A percentile compares a stretch with the other conserved stretches of the same genome.
Conservation (phyloP, 2,888 invertebrate species). For the Sceliomorpha sp. region DNA sequence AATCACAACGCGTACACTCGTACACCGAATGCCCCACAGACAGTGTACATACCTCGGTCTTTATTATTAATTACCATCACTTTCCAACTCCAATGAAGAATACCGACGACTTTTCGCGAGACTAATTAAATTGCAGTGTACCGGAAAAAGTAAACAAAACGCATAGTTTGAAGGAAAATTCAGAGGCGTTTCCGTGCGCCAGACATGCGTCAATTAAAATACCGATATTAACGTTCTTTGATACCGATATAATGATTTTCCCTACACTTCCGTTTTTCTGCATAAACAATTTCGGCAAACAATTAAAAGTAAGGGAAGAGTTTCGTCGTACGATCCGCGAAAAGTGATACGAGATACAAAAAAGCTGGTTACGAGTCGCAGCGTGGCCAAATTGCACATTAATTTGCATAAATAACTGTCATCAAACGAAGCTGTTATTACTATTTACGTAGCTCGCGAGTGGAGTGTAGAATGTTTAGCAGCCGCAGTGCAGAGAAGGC, state of each 20-base stretch:
- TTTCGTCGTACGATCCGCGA: no score
- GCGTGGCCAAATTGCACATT: neutral
- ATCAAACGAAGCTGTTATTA: constrained; percentile 8
- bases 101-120: constrained; percentile 9
- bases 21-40: constrained; percentile 3
- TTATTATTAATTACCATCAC: constrained; percentile 13
- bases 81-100: constrained; percentile 10
- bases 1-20: constrained; percentile 8
- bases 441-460: constrained; percentile 2
- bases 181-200: no score
- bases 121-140: constrained; percentile 3
- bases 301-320: no score
- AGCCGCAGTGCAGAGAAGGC: constrained; percentile 12
- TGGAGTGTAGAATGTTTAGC: constrained; percentile 6
- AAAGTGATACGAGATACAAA: neutral
- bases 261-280: no score
- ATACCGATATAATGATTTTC: no score
- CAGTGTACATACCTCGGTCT: constrained; percentile 5
- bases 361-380: neutral
- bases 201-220: no score
- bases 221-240: no score
- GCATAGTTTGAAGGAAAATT: no score
- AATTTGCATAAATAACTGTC: constrained; percentile 8
- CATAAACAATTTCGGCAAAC: no score
- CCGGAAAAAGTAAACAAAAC: constrained; percentile 2